Evolutionary conservation across 2,113 vertebrate species (phyloP).

Genomic region (Hucho hucho): DNA sequence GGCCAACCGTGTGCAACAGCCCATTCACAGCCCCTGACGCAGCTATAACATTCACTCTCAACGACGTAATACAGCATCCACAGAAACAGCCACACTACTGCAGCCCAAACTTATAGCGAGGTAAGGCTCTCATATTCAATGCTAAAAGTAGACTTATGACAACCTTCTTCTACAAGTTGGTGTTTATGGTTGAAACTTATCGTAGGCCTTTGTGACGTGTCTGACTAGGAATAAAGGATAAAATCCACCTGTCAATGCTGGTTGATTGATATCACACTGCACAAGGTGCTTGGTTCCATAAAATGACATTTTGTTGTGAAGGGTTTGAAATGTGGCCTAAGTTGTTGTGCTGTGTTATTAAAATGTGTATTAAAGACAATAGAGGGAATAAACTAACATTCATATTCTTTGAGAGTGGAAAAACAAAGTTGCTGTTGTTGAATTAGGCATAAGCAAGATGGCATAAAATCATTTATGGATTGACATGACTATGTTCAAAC

Average conservation of each 20-base stretch:
- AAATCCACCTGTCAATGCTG: not conserved
- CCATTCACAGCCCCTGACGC: not conserved
- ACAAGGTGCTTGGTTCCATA: not conserved
- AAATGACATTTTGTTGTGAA: not conserved
- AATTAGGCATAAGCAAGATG: not conserved
- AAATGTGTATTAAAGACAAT: not conserved
- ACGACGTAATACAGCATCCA: not conserved
- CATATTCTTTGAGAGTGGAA: too few species aligned
- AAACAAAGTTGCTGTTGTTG: not conserved
- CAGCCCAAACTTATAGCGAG: not conserved
- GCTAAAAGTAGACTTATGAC: not conserved
- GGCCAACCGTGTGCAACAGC: not conserved
- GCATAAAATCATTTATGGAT: not conserved
- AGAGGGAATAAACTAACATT: too few species aligned
- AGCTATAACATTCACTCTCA: not conserved
- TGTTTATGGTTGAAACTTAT: not conserved
- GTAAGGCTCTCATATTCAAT: conserved; percentile 7
- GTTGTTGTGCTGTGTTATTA: not conserved
- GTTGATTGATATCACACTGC: not conserved
- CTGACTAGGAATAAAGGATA: not conserved
- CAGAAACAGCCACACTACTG: not conserved
- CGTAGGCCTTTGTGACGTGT: not conserved
- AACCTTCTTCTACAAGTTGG: not conserved
- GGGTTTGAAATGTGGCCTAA: not conserved
- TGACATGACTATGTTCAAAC: not conserved